Conservation (phyloP, 1,140 invertebrate species). For the Littorina saxatilis region DNA sequence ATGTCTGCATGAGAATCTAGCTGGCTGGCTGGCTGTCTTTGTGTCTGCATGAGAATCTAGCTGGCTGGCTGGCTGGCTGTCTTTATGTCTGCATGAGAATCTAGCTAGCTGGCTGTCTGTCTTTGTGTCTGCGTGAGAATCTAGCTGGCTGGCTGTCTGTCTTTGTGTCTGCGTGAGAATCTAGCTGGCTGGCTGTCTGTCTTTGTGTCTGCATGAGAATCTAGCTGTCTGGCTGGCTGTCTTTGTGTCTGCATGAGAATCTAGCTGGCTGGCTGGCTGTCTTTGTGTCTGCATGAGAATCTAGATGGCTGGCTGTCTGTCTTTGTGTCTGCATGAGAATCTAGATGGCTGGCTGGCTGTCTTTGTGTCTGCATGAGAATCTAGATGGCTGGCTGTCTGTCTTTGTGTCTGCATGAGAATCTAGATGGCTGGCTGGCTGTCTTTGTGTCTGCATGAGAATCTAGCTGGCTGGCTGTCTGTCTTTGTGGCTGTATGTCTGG, state of each 20-base stretch:
- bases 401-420: neutral
- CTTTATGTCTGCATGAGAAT: neutral
- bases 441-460: neutral
- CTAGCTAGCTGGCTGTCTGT: neutral
- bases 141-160: no score
- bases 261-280: neutral
- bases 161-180: neutral
- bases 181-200: neutral
- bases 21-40: neutral
- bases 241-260: neutral
- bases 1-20: neutral
- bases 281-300: neutral
- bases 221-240: no score
- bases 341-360: neutral
- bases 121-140: neutral
- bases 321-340: neutral
- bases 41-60: no score
- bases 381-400: no score
- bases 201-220: neutral
- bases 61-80: no score
- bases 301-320: no score
- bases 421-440: neutral
- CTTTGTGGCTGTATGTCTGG: neutral
- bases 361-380: neutral
- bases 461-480: no score